Conservation (phyloP, 2,888 invertebrate genomes). For the Hirtodrosophila confusa region DNA sequence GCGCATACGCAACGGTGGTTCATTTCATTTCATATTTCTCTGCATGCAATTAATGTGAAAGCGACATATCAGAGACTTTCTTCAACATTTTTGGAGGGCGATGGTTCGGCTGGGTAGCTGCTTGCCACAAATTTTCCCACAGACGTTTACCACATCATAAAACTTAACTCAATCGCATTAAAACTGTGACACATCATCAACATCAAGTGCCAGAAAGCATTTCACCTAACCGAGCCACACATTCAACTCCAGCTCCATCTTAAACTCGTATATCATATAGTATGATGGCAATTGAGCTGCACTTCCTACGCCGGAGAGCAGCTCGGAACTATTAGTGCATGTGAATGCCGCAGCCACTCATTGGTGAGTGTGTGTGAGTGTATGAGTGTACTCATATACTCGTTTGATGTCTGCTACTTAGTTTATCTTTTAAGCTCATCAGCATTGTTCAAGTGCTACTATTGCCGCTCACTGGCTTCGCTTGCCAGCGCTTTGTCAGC, state of each 20-base stretch:
- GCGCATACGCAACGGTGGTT: conserved; percentile 45
- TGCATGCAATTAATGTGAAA: conserved; percentile 74
- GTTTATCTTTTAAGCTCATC: conserved; percentile 80
- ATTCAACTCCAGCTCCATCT: conserved; percentile 7
- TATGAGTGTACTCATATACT: conserved; percentile 28
- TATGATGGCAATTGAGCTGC: conserved; percentile 56
- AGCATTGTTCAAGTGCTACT: conserved; percentile 64
- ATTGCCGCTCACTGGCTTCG: conserved; percentile 1
- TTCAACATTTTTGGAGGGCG: conserved; percentile 24
- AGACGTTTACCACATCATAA: conserved; percentile 75
- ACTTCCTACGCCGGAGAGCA: conserved; percentile 60
- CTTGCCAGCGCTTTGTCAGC: conserved; percentile 5
- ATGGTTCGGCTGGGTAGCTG: background rate
- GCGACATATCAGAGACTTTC: conserved; percentile 72
- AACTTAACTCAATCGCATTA: conserved; percentile 75
- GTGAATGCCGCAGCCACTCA: conserved; percentile 24
- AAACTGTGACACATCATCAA: conserved; percentile 78
- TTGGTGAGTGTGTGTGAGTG: conserved; percentile 3
- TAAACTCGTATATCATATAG: conserved; percentile 29
- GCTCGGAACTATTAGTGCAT: conserved; percentile 63
- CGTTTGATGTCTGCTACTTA: conserved; percentile 53
- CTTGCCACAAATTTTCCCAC: conserved; percentile 61
- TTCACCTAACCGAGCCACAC: conserved; percentile 51
- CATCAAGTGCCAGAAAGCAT: conserved; percentile 71
- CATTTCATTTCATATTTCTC: conserved; percentile 41